A percentile compares a stretch with the other conserved stretches of the same genome.
These are phyloP conservation scores for Anodontia alba DNA, from an alignment of 2,888 invertebrate genomes.

Conservation along the genomic window DNA sequence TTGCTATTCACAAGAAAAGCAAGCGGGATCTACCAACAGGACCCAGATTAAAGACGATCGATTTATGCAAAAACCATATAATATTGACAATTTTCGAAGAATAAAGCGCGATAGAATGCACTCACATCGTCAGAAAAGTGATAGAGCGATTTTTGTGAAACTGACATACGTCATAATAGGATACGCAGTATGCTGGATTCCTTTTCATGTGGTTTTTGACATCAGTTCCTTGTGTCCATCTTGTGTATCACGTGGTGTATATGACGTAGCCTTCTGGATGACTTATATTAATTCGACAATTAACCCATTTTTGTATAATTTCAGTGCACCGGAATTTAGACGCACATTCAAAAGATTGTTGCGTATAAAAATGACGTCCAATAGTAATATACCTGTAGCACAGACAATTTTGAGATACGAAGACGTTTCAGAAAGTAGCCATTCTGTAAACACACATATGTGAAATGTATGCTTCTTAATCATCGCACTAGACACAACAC, in stretches of 20 bases:
- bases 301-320: constrained; percentile 77
- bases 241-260: constrained; percentile 62
- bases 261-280: constrained; percentile 74
- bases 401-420: too few species aligned
- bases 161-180: constrained; percentile 73
- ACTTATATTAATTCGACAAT: constrained; percentile 77
- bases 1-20: not conserved
- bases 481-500: too few species aligned
- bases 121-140: constrained; percentile 15
- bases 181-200: constrained; percentile 76
- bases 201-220: constrained; percentile 77
- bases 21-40: not conserved
- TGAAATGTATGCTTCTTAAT: too few species aligned
- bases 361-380: not conserved
- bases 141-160: constrained; percentile 67
- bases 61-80: too few species aligned
- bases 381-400: too few species aligned
- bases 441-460: too few species aligned
- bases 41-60: not conserved
- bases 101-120: not conserved
- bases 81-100: too few species aligned
- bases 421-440: too few species aligned
- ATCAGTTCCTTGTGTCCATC: constrained; percentile 65
- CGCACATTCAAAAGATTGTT: constrained; percentile 64
- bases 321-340: constrained; percentile 72